Evolutionary conservation across 2,888 invertebrate species (phyloP).

Genomic region (Nebria brevicollis): DNA sequence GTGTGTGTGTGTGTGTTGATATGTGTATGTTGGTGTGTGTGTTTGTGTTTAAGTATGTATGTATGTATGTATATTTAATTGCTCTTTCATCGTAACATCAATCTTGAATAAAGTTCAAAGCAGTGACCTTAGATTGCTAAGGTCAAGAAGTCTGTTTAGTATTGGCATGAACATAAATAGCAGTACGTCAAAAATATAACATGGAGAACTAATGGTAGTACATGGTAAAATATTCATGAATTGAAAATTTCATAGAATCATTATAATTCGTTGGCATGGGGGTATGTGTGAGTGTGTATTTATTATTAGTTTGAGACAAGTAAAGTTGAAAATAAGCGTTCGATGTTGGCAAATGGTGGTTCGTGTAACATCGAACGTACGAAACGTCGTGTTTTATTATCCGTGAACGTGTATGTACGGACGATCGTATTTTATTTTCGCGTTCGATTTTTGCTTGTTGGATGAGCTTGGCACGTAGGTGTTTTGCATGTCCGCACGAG

Average conservation of each 20-base stretch:
- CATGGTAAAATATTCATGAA: not conserved
- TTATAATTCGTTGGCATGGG: conserved; percentile 2
- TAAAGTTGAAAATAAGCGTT: conserved; percentile 10
- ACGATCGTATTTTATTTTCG: conserved; percentile 30
- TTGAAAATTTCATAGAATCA: conserved; percentile 1
- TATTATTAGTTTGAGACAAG: conserved; percentile 19
- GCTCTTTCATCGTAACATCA: not conserved
- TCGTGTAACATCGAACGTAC: conserved; percentile 17
- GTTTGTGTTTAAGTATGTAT: not conserved
- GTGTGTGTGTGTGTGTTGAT: no score
- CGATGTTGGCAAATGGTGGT: conserved; percentile 7
- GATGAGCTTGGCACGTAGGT: conserved; percentile 17
- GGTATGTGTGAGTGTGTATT: conserved; percentile 9
- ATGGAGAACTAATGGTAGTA: not conserved
- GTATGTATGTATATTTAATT: not conserved
- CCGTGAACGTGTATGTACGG: conserved; percentile 27
- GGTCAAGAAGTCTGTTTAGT: not conserved
- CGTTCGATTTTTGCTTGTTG: conserved; percentile 15
- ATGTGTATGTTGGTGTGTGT: not conserved
- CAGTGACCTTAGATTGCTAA: not conserved
- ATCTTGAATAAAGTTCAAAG: not conserved
- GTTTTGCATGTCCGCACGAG: conserved; percentile 19
- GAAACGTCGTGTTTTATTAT: conserved; percentile 36
- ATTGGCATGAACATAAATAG: not conserved
- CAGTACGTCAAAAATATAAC: not conserved